Percentiles rank a stretch among this genome's conserved stretches.
These are phyloP conservation scores for Ophiothrix spiculata DNA, from an alignment of 35 echinoderm and acorn worm species.

Conservation along the genomic window DNA sequence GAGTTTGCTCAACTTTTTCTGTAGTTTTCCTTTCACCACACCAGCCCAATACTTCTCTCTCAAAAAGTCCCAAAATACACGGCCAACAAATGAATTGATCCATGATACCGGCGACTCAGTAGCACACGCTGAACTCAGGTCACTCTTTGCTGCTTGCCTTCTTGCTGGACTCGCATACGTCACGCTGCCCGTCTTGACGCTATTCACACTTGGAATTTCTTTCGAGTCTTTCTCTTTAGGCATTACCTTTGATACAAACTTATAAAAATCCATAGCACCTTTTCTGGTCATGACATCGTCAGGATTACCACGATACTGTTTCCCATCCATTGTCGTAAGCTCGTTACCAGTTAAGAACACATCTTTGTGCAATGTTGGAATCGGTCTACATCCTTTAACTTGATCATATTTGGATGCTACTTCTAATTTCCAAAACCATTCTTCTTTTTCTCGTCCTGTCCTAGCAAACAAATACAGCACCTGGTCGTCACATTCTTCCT, in stretches of 20 bases:
- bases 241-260: constrained; percentile 85
- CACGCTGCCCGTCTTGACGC: constrained; percentile 78
- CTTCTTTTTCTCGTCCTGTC: constrained; percentile 92
- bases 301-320: constrained; percentile 39
- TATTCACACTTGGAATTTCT: constrained; percentile 55
- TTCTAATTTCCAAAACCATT: constrained; percentile 98
- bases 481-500: constrained; percentile 75
- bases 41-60: constrained; percentile 82
- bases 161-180: constrained; percentile 75
- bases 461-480: constrained; percentile 69
- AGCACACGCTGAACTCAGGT: constrained; percentile 4
- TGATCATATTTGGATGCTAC: constrained; percentile 60
- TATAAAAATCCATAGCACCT: constrained; percentile 78
- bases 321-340: constrained; percentile 46
- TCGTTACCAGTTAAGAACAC: constrained; percentile 75
- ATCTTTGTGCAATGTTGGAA: constrained; percentile 72
- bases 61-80: constrained; percentile 95
- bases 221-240: constrained; percentile 84
- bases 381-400: constrained; percentile 54
- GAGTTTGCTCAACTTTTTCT: constrained; percentile 92
- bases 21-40: constrained; percentile 72
- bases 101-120: constrained; percentile 73
- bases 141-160: constrained; percentile 21
- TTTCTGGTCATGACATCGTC: constrained; percentile 59
- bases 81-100: constrained; percentile 78